Percentiles rank a stretch among this genome's conserved stretches.
Evolutionary conservation across 2,797 vertebrate genomes (phyloP).

Genomic region (Mormyrus proboscirostris): DNA sequence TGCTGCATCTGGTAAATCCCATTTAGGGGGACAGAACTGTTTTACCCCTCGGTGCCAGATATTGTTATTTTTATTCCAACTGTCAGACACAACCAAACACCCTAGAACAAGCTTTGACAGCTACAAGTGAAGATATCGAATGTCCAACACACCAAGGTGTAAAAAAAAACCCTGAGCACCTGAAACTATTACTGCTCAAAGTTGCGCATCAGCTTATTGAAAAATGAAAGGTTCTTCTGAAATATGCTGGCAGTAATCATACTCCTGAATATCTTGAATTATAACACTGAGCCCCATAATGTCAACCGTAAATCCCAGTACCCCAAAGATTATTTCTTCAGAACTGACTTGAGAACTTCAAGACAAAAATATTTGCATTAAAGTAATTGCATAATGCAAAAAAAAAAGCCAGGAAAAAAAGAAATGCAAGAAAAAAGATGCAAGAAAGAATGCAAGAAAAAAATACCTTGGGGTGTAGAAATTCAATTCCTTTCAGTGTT

Average conservation of each 20-base stretch:
- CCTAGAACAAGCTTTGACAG: neutral
- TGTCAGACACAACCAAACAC: neutral
- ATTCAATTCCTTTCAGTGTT: constrained; percentile 6
- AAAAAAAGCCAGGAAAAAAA: neutral
- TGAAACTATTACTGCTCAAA: neutral
- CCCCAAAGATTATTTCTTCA: neutral
- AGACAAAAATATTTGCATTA: constrained; percentile 1
- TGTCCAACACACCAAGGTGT: neutral
- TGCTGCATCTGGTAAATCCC: neutral
- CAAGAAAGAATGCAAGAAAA: neutral
- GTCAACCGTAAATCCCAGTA: neutral
- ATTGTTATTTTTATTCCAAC: constrained; percentile 8
- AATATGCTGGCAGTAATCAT: neutral
- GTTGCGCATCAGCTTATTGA: neutral
- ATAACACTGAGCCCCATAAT: neutral
- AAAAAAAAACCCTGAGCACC: neutral
- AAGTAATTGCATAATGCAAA: neutral
- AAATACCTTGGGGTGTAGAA: constrained; percentile 3
- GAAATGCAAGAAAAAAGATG: neutral
- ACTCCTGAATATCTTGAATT: neutral
- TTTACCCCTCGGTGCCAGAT: neutral
- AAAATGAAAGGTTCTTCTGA: neutral
- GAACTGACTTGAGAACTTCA: neutral
- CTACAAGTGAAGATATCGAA: neutral
- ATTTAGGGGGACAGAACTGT: neutral